Base-by-base conservation (phyloP, 1,140 invertebrate genomes). In the Lepeophtheirus salmonis region DNA sequence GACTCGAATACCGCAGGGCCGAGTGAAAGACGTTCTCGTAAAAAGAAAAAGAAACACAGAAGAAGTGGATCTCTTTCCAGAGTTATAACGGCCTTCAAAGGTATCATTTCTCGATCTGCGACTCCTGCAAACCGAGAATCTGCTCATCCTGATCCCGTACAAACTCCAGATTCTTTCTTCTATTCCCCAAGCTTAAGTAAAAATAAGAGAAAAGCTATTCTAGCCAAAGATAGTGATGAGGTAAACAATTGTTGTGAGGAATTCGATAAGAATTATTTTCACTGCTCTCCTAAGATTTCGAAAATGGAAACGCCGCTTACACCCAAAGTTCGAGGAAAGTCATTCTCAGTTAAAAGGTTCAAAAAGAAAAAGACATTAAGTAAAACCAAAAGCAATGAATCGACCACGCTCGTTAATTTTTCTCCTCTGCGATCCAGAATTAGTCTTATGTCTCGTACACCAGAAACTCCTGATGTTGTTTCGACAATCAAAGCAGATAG, bases 351-450 rank as follows among this genome's bases (percentile, higher is more conserved):
- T 13, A 61, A 61, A 50, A 22, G 25, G 4, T 61, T 61, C 50
- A 61, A 61, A 22, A 56, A 48, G 25, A 61, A 61, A 48, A 61
- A 61, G 24, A 60, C 59, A 12, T 48, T 61, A 22, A 26, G 18
- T 41, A 41, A 41, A n/a, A 41, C 30, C 6, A 41, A 41, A n/a
- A 41, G 30, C 30, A 41, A 41, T 41, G 30, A 41, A 41, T 6
- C 30, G n/a, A 41, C 30, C n/a, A 6, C 6, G 30, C 30, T 41
- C n/a, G 30, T 41, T n/a, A 41, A 41, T n/a, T 41, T 10, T n/a
- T 41, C 30, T 10, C 30, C 30, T 41, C 30, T 41, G n/a, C 30
- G 30, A 6, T 41, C 30, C 6, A 41, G 30, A n/a, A 41, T 41
- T 10, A 10, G 30, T n/a, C 30, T 41, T 41, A 6, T 41, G 6